Base-by-base conservation (phyloP, 2,113 vertebrate genomes). In the Ploceus nigricollis region DNA sequence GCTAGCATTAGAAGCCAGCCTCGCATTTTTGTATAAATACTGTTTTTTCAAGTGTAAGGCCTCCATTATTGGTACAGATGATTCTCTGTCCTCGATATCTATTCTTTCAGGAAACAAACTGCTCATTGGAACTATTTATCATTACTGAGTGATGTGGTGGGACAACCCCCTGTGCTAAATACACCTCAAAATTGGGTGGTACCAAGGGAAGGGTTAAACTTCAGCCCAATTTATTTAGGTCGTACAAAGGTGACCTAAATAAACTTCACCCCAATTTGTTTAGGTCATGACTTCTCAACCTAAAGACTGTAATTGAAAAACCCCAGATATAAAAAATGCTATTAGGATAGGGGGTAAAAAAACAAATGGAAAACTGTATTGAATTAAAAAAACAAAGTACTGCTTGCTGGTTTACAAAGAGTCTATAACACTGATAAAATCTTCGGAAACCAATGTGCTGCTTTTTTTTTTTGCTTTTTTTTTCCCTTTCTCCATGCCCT, bases 361-460 rank as follows among this genome's bases (percentile, higher is more conserved):
- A 87, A 92, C 48, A 85, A 94, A 12, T 1, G 60, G 78, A 96
- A 96, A 96, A 96, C 70, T 56, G 18, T 94, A 89, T 30, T 57
- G 97, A 94, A 77, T 61, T 94, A 93, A 91, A 95, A 92, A 71
- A 40, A 2, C 51, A 92, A 96, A 97, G 95, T 93, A 94, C 94
- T 93, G 66, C 82, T 90, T 91, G 94, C 89, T 94, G 93, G 95
- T 97, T 97, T 96, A 97, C 96, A 97, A 97, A 97, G 93, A 97
- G 96, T 96, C 97, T 98, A 84, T 96, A 95, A 97, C 97, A 96
- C 71, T 94, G 97, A 96, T 82, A 96, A 90, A 86, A 82, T 95
- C 95, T 96, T 88, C 93, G 0, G 82, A 96, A 96, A 96, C 76
- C 70, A 82, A 85, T 95, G 95, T 91, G 33, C 77, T 56, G 50